Evolutionary conservation across 2,888 invertebrate species (phyloP).

Genomic region (Xestoiulus laeticollis): DNA sequence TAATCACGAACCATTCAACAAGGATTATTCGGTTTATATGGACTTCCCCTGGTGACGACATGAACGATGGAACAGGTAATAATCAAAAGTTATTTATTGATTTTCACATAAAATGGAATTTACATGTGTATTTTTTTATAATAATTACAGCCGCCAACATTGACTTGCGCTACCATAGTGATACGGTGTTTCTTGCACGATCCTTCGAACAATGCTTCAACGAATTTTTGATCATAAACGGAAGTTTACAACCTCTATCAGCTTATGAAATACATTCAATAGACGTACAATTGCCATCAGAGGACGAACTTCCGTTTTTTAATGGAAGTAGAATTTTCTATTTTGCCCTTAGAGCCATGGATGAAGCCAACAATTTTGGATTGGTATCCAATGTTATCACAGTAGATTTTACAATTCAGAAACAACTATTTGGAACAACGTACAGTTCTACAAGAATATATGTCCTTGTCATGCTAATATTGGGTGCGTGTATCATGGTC

Average conservation of each 20-base stretch:
- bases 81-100: too few species aligned
- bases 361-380: not conserved
- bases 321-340: not conserved
- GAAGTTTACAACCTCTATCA: not conserved
- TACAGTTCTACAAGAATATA: too few species aligned
- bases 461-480: too few species aligned
- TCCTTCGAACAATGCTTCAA: not conserved
- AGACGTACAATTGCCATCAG: not conserved
- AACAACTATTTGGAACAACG: too few species aligned
- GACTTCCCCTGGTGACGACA: slow-evolving; percentile 47
- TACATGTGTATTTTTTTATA: too few species aligned
- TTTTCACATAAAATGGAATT: too few species aligned
- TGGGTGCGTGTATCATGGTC: too few species aligned
- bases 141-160: too few species aligned
- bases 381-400: not conserved
- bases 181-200: not conserved
- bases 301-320: not conserved
- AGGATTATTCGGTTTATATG: slow-evolving; percentile 53
- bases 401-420: not conserved
- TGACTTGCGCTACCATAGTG: too few species aligned
- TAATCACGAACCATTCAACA: not conserved
- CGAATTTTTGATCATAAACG: not conserved
- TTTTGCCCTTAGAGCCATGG: not conserved
- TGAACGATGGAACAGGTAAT: slow-evolving; percentile 22
- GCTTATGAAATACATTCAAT: not conserved